phyloP scores from a whole-genome alignment of 1,140 invertebrate species.

The Eufriesea mexicana region DNA sequence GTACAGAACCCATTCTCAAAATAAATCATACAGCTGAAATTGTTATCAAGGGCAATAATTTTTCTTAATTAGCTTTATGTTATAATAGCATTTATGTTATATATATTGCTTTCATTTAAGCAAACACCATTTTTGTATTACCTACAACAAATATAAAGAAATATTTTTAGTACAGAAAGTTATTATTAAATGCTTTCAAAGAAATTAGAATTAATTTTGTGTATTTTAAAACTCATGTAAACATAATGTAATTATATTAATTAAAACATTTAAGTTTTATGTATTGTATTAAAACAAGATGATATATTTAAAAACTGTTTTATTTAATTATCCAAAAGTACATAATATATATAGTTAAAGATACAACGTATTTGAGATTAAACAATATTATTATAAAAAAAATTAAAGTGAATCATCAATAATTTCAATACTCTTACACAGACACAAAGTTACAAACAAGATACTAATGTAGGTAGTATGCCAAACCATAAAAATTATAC shows the following conservation, averaged over 20 bases:
- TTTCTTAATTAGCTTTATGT: slow-evolving; percentile 33
- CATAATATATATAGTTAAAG: slow-evolving; percentile 22
- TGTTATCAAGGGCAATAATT: slow-evolving; percentile 21
- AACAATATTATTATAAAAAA: slow-evolving; percentile 1
- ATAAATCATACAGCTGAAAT: slow-evolving; percentile 36
- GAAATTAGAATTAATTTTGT: background rate
- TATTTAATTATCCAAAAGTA: slow-evolving; percentile 40
- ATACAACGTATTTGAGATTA: slow-evolving; percentile 11
- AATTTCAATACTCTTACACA: background rate
- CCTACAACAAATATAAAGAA: slow-evolving; percentile 64
- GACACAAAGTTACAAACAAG: background rate
- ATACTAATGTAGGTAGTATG: background rate
- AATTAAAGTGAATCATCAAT: background rate
- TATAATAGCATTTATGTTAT: slow-evolving; percentile 42
- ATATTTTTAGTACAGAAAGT: slow-evolving; percentile 5
- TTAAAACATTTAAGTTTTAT: background rate
- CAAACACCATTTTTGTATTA: slow-evolving; percentile 50
- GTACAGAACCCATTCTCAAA: slow-evolving; percentile 61
- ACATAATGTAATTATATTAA: background rate
- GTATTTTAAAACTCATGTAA: background rate
- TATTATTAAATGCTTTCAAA: background rate
- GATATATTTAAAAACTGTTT: slow-evolving; percentile 26
- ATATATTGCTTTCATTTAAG: slow-evolving; percentile 38
- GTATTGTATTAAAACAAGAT: slow-evolving; percentile 30
- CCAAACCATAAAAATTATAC: background rate